Percentiles rank a stretch among this genome's conserved stretches.
These are phyloP conservation scores for Myotis myotis DNA, from an alignment of 2,797 vertebrate species.

Conservation along the genomic window DNA sequence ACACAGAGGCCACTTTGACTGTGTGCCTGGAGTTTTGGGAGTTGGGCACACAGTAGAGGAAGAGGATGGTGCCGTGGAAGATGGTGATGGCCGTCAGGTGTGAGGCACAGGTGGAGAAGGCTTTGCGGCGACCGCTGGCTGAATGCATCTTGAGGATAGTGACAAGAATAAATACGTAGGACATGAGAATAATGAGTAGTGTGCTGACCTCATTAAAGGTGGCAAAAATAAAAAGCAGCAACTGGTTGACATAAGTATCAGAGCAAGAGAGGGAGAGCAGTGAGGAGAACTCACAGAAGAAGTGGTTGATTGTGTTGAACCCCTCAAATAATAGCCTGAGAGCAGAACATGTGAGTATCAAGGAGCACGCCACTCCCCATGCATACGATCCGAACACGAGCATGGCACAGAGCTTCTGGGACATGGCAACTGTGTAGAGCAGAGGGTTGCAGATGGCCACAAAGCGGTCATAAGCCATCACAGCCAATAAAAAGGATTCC, in stretches of 20 bases:
- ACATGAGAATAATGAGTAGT: conserved; percentile 58
- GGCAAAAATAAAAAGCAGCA: conserved; percentile 56
- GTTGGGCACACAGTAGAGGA: conserved; percentile 71
- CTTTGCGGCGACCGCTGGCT: not conserved
- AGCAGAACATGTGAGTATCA: conserved; percentile 61
- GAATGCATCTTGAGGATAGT: conserved; percentile 62
- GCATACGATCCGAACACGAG: conserved; percentile 55
- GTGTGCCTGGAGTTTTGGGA: conserved; percentile 60
- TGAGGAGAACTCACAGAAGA: conserved; percentile 76
- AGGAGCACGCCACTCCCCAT: conserved; percentile 59
- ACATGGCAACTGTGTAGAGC: conserved; percentile 69
- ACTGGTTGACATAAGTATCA: conserved; percentile 28
- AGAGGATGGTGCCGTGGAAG: conserved; percentile 70
- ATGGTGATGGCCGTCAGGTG: conserved; percentile 61
- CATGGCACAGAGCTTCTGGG: conserved; percentile 42
- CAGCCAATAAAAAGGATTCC: conserved; percentile 64
- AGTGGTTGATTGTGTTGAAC: conserved; percentile 73
- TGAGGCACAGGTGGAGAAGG: conserved; percentile 68
- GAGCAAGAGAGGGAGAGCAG: conserved; percentile 69
- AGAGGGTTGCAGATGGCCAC: conserved; percentile 77
- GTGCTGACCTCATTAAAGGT: conserved; percentile 64
- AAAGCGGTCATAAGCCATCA: conserved; percentile 74
- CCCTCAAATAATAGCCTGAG: conserved; percentile 62
- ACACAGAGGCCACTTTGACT: conserved; percentile 60
- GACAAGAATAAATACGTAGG: conserved; percentile 61